phyloP scores from a whole-genome alignment of 2,797 vertebrate species.

The Lagodon rhomboides region DNA sequence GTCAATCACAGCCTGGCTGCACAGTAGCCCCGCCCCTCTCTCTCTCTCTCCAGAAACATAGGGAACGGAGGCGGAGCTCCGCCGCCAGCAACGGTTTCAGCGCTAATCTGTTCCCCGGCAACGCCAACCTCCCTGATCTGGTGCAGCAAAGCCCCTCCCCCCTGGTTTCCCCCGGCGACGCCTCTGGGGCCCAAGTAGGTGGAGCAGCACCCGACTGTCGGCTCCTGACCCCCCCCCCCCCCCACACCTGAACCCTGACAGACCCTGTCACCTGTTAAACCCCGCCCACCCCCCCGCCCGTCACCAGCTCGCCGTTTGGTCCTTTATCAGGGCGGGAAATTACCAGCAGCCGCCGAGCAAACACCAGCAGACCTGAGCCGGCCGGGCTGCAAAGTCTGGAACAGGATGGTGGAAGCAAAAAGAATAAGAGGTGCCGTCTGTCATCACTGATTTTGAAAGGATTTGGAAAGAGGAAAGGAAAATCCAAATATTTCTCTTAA shows the following conservation, averaged over 20 bases:
- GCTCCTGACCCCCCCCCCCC: not conserved
- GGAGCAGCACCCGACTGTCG: constrained; percentile 31
- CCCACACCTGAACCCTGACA: constrained; percentile 21
- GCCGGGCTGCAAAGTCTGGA: not conserved
- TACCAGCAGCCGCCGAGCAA: constrained; percentile 19
- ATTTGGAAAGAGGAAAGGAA: too few species aligned
- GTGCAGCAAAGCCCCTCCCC: constrained; percentile 96
- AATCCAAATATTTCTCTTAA: too few species aligned
- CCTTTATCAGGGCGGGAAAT: constrained; percentile 43
- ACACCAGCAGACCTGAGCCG: not conserved
- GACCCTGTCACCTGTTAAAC: constrained; percentile 14
- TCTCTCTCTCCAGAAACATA: constrained; percentile 89
- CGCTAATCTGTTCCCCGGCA: constrained; percentile 93
- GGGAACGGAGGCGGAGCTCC: constrained; percentile 92
- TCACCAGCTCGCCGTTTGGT: not conserved
- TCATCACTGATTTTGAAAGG: not conserved
- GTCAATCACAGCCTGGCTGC: constrained; percentile 50
- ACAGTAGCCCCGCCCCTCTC: constrained; percentile 77
- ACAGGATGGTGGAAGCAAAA: not conserved
- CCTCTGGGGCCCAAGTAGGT: constrained; percentile 88
- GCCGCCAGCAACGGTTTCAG: constrained; percentile 95
- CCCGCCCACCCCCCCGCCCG: constrained; percentile 9
- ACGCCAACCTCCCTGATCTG: constrained; percentile 97
- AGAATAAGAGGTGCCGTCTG: not conserved
- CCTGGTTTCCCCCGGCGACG: constrained; percentile 91